Base-by-base conservation (phyloP, 2,888 invertebrate genomes). In the Argynnis bischoffii region DNA sequence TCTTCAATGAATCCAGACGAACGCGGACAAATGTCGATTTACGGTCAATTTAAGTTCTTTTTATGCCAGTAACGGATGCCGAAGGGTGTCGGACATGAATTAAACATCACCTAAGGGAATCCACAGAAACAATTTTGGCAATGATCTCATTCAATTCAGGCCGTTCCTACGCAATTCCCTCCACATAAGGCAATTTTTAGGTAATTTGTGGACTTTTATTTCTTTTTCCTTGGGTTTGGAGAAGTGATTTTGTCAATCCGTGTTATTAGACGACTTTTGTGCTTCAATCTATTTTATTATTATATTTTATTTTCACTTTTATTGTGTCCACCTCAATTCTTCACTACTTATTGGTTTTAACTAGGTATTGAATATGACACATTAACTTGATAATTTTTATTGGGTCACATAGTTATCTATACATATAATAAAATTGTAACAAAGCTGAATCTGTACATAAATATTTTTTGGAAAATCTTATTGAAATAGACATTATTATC, bases 41-140 rank as follows among this genome's bases (percentile, higher is more conserved):
- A 82, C 84, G 85, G 85, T 83, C 88, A 83, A 87, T 89, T 88
- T 86, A 82, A 82, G 80, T 82, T 80, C 77, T 84, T 84, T 61
- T 85, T 78, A 77, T 80, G 75, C 78, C 76, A 80, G 78, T 77
- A 83, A 80, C 82, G 82, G 85, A 79, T 84, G 78, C 79, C 74
- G 74, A 77, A 75, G 79, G 77, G 79, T 75, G 77, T 74, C 71
- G 71, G 75, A 82, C 80, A 90, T 90, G 90, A 90, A 90, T 90
- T 88, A 90, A 86, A 86, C 87, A 90, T 89, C 81, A 84, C 77
- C 71, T 66, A 61, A 79, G 77, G 78, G 75, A 74, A 69, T 75
- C 77, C 76, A 76, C 75, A 74, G 77, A 76, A 79, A 81, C 80
- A 78, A 78, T 82, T 80, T 78, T 74, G 73, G 73, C 71, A 72